Conservation (phyloP, 2,888 invertebrate genomes). For the Synergus japonicus region DNA sequence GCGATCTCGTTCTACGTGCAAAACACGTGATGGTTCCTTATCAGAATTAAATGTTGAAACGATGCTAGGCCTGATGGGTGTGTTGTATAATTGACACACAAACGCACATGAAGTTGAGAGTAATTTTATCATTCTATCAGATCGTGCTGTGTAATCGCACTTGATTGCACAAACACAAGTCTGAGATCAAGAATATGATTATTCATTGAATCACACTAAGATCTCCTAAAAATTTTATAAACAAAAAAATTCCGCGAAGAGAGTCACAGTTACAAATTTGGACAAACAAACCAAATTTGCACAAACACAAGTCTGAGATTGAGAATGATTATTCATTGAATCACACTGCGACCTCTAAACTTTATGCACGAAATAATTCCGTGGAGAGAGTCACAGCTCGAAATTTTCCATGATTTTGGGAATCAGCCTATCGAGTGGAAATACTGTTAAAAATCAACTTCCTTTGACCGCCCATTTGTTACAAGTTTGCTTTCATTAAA, state of each 20-base stretch:
- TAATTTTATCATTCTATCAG: neutral
- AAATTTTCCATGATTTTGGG: neutral
- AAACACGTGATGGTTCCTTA: conserved; percentile 12
- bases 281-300: neutral
- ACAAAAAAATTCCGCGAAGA: neutral
- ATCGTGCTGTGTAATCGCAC: neutral
- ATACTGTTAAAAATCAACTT: neutral
- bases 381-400: neutral
- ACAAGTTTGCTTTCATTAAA: neutral
- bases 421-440: neutral
- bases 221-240: neutral
- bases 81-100: neutral
- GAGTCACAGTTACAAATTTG: neutral
- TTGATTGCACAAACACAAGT: neutral
- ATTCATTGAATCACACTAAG: too few relatives aligned
- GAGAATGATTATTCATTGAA: too few relatives aligned
- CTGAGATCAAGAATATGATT: neutral
- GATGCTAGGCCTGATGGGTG: neutral
- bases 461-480: neutral
- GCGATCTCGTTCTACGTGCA: neutral
- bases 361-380: neutral
- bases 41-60: neutral
- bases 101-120: neutral
- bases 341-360: neutral
- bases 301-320: too few relatives aligned